Evolutionary conservation across 1,140 invertebrate species (phyloP).

Genomic region (Panulirus ornatus): DNA sequence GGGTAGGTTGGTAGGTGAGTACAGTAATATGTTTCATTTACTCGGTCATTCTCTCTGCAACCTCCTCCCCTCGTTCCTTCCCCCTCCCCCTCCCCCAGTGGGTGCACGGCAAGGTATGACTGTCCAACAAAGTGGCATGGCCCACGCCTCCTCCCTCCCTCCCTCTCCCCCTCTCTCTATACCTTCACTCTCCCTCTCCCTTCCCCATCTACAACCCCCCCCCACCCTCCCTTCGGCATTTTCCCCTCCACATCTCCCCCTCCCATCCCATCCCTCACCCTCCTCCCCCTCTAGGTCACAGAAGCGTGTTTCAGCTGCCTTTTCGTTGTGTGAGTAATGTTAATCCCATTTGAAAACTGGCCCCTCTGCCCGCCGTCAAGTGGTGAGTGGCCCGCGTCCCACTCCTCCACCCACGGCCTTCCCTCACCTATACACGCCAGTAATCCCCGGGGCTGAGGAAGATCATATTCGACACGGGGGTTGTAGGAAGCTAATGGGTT

Average conservation of each 20-base stretch:
- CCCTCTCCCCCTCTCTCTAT: background rate
- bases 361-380: conserved; percentile 21
- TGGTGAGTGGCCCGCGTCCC: conserved; percentile 8
- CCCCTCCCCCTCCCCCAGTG: background rate
- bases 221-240: background rate
- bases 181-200: background rate
- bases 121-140: background rate
- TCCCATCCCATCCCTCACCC: background rate
- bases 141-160: background rate
- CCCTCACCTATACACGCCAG: background rate
- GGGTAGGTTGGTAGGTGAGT: too few relatives aligned
- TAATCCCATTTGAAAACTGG: conserved; percentile 58
- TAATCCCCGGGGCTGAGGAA: too few relatives aligned
- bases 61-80: background rate
- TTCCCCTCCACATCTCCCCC: background rate
- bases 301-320: conserved; percentile 57
- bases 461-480: too few relatives aligned
- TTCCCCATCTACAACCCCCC: background rate
- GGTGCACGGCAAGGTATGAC: background rate
- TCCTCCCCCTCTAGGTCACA: background rate
- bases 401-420: background rate
- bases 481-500: too few relatives aligned
- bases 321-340: conserved; percentile 53
- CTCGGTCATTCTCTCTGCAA: background rate
- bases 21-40: too few relatives aligned